Evolutionary conservation across 2,888 invertebrate species (phyloP).

Genomic region (Mystacides longicornis): DNA sequence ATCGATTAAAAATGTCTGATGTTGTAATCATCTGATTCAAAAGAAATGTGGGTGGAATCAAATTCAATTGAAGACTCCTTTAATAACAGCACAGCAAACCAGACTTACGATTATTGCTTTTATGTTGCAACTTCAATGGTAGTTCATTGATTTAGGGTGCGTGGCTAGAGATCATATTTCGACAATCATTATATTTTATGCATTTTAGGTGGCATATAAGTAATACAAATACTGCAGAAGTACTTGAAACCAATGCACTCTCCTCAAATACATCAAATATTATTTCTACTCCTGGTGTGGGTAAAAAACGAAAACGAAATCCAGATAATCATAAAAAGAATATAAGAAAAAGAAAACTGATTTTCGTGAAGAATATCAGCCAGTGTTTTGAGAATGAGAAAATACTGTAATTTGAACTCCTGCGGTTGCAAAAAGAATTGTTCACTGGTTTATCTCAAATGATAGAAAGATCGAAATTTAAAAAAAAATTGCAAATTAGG

Average conservation of each 20-base stretch:
- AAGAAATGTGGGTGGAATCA: no score
- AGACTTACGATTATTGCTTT: no score
- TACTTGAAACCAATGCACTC: constrained; percentile 5
- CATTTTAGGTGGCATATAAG: neutral
- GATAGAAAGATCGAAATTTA: neutral
- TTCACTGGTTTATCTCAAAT: neutral
- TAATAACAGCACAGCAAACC: no score
- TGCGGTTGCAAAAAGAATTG: neutral
- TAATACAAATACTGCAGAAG: constrained; percentile 4
- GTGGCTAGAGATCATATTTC: neutral
- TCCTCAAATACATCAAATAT: constrained; percentile 2
- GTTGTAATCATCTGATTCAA: no score
- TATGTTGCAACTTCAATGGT: no score
- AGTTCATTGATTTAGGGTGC: no score
- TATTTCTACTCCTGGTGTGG: constrained; percentile 1
- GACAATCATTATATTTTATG: neutral
- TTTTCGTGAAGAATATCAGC: constrained; percentile 1
- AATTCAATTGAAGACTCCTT: no score
- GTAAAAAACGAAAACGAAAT: constrained; percentile 4
- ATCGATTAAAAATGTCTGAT: no score
- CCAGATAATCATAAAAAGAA: constrained; percentile 7
- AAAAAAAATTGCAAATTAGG: neutral
- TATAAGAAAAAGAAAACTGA: constrained; percentile 6
- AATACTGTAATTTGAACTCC: neutral
- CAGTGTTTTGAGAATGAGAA: neutral